Percentiles rank a stretch among this genome's conserved stretches.
These are phyloP conservation scores for Monarcha castaneiventris DNA, from an alignment of 2,113 vertebrate genomes.

Conservation along the genomic window DNA sequence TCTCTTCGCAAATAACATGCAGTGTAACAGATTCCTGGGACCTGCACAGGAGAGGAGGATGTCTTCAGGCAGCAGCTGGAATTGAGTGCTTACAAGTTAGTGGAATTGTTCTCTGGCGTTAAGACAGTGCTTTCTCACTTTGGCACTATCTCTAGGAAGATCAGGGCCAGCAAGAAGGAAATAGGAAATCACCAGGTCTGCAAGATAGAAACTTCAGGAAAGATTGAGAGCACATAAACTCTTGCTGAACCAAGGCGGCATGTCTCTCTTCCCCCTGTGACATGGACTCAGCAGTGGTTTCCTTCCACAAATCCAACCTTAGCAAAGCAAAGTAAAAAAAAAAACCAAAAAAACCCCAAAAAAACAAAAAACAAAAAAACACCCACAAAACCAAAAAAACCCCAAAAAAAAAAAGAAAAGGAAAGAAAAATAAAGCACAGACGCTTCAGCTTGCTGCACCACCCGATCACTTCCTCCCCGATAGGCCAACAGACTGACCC, in stretches of 20 bases:
- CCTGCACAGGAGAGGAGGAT: not conserved
- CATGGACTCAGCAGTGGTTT: not conserved
- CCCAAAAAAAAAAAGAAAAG: not conserved
- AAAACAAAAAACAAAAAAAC: too few relatives aligned
- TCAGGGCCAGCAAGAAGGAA: slow-evolving; percentile 54
- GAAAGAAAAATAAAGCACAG: slow-evolving; percentile 17
- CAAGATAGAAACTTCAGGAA: slow-evolving; percentile 61
- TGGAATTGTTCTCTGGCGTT: not conserved
- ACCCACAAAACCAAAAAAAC: too few relatives aligned
- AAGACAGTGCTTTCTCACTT: not conserved
- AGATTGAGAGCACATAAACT: slow-evolving; percentile 36
- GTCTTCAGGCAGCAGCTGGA: not conserved
- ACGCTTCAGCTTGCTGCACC: not conserved
- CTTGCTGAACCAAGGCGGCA: slow-evolving; percentile 10
- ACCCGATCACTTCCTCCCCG: not conserved
- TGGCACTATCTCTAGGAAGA: slow-evolving; percentile 17
- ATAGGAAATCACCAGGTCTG: slow-evolving; percentile 34
- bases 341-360: too few relatives aligned
- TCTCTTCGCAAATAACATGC: not conserved
- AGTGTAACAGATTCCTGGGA: not conserved
- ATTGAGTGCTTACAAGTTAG: not conserved
- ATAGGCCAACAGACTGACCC: slow-evolving; percentile 46
- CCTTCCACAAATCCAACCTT: slow-evolving; percentile 3
- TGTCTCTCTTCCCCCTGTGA: not conserved
- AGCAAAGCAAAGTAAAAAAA: not conserved